Percentiles rank a stretch among this genome's conserved stretches.
phyloP scores from a whole-genome alignment of 2,888 invertebrate species.

The Dioctria linearis region DNA sequence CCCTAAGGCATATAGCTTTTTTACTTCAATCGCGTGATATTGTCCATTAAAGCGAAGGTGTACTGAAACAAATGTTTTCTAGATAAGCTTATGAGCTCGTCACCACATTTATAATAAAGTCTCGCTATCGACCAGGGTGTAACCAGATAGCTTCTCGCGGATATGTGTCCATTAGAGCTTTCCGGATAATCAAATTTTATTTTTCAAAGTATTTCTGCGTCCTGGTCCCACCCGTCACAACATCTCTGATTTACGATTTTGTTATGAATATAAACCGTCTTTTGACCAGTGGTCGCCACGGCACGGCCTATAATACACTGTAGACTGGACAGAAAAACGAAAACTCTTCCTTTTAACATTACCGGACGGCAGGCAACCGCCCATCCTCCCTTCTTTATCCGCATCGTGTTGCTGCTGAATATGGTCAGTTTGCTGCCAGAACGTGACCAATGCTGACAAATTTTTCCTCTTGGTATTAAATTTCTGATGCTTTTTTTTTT shows the following conservation, averaged over 20 bases:
- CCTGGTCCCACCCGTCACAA: slow-evolving; percentile 18
- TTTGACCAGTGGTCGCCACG: background rate
- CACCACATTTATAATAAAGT: background rate
- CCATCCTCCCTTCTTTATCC: background rate
- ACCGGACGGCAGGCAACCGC: background rate
- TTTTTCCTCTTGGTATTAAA: slow-evolving; percentile 26
- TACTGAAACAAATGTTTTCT: slow-evolving; percentile 17
- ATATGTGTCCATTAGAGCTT: slow-evolving; percentile 22
- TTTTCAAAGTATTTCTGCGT: slow-evolving; percentile 29
- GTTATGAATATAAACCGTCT: slow-evolving; percentile 43
- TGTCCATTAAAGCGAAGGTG: slow-evolving; percentile 6
- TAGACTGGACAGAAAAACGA: slow-evolving; percentile 8
- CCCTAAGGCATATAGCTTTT: background rate
- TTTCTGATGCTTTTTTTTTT: slow-evolving; percentile 31
- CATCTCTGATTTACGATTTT: slow-evolving; percentile 46
- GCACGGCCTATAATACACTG: background rate
- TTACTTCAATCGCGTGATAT: slow-evolving; percentile 36
- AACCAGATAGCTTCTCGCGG: slow-evolving; percentile 5
- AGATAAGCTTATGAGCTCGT: slow-evolving; percentile 28
- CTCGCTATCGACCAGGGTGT: slow-evolving; percentile 16
- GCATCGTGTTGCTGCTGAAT: background rate
- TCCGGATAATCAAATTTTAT: slow-evolving; percentile 41
- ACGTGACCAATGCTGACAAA: slow-evolving; percentile 43
- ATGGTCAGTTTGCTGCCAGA: background rate
- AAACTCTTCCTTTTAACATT: background rate